A percentile compares a stretch with the other conserved stretches of the same genome.
Evolutionary conservation across 2,113 vertebrate species (phyloP).

Genomic region (Cepphus grylle): DNA sequence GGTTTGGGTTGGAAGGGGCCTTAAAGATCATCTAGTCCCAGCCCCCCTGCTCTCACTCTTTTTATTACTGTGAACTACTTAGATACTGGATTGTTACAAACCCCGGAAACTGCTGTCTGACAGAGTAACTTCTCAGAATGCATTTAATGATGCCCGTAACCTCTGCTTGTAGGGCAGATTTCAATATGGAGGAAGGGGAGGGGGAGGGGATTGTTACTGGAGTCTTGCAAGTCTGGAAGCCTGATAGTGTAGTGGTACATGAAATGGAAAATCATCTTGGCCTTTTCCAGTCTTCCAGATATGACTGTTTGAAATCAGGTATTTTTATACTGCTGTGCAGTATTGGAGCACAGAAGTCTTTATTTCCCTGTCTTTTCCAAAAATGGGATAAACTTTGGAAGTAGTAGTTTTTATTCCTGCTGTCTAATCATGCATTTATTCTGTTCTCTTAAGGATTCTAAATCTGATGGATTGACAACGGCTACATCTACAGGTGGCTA

Average conservation of each 20-base stretch:
- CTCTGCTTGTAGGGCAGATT: constrained; percentile 8
- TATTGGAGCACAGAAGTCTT: not conserved
- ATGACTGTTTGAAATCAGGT: not conserved
- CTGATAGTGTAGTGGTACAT: not conserved
- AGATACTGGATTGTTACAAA: not conserved
- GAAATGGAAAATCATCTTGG: not conserved
- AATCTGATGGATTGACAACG: constrained; percentile 81
- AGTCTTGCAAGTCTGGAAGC: not conserved
- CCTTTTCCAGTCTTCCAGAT: not conserved
- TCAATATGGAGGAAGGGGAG: not conserved
- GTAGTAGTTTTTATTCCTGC: not conserved
- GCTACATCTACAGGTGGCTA: constrained; percentile 83
- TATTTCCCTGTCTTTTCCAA: not conserved
- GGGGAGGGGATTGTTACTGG: not conserved
- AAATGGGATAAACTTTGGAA: not conserved
- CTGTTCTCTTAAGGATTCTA: constrained; percentile 68
- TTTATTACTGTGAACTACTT: not conserved
- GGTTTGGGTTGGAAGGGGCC: too few species aligned
- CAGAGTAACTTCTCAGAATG: not conserved
- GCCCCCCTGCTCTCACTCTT: not conserved
- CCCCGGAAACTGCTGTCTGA: not conserved
- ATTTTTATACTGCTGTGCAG: not conserved
- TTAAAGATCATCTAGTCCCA: too few species aligned
- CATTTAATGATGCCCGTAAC: not conserved
- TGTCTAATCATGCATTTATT: constrained; percentile 44